These are phyloP conservation scores for Sapajus apella DNA, from an alignment of 2,113 vertebrate genomes.

Conservation along the genomic window DNA sequence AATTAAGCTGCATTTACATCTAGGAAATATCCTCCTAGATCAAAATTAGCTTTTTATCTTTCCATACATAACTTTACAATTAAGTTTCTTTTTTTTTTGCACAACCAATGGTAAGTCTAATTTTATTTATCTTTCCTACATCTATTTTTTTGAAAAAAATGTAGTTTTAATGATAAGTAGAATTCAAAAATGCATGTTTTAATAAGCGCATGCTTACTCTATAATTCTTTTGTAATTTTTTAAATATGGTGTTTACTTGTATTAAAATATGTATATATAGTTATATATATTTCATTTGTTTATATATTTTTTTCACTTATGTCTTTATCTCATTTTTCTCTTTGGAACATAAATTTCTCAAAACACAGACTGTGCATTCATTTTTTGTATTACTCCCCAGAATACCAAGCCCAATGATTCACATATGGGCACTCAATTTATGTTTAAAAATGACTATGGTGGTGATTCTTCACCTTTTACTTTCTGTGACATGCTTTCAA, in stretches of 20 bases:
- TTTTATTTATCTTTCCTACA: neutral
- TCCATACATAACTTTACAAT: neutral
- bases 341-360: neutral
- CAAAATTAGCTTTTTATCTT: neutral
- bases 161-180: neutral
- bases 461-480: constrained; percentile 26
- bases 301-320: neutral
- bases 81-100: neutral
- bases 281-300: constrained; percentile 18
- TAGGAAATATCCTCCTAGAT: neutral
- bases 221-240: neutral
- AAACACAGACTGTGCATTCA: neutral
- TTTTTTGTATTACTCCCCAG: neutral
- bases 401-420: neutral
- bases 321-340: neutral
- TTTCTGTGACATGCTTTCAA: constrained; percentile 27
- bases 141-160: neutral
- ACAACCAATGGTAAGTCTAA: neutral
- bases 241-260: neutral
- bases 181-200: constrained; percentile 32
- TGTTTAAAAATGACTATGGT: constrained; percentile 12
- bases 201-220: neutral
- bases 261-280: neutral
- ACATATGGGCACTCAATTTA: neutral
- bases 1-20: neutral